Conservation (phyloP, 2,888 invertebrate genomes). For the Suillia variegata region DNA sequence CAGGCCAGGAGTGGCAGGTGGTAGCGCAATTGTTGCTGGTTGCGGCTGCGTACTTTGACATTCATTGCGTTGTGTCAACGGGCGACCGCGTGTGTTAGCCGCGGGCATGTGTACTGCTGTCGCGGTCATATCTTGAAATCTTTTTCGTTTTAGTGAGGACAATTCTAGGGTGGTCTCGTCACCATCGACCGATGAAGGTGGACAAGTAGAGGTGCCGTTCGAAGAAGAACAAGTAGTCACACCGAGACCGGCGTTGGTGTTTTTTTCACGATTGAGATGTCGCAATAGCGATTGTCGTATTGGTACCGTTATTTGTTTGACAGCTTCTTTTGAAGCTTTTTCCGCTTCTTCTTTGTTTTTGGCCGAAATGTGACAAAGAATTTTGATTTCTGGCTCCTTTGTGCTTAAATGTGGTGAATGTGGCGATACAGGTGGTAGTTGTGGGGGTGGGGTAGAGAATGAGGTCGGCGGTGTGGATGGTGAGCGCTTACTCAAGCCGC, state of each 20-base stretch:
- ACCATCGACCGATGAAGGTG: slow-evolving; percentile 26
- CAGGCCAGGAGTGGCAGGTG: slow-evolving; percentile 16
- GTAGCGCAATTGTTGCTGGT: slow-evolving; percentile 19
- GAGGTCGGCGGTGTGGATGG: no score
- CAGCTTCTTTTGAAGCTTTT: slow-evolving; percentile 13
- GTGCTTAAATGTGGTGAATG: background rate
- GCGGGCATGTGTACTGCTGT: background rate
- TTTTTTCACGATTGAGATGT: slow-evolving; percentile 15
- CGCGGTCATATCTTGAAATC: no score
- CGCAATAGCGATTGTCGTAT: slow-evolving; percentile 23
- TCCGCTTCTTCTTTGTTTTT: slow-evolving; percentile 19
- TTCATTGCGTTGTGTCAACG: background rate
- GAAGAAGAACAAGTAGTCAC: slow-evolving; percentile 28
- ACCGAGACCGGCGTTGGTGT: no score
- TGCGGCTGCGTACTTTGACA: background rate
- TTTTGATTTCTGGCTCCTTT: slow-evolving; percentile 36
- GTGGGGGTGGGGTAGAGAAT: no score
- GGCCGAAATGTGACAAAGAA: slow-evolving; percentile 31
- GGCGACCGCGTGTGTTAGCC: background rate
- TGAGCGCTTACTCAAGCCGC: no score
- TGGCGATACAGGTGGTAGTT: no score
- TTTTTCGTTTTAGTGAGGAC: no score
- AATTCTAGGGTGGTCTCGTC: slow-evolving; percentile 10
- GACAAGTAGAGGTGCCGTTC: slow-evolving; percentile 34
- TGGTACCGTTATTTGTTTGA: slow-evolving; percentile 24